Evolutionary conservation across 2,797 vertebrate species (phyloP).

Genomic region (Pterois miles): DNA sequence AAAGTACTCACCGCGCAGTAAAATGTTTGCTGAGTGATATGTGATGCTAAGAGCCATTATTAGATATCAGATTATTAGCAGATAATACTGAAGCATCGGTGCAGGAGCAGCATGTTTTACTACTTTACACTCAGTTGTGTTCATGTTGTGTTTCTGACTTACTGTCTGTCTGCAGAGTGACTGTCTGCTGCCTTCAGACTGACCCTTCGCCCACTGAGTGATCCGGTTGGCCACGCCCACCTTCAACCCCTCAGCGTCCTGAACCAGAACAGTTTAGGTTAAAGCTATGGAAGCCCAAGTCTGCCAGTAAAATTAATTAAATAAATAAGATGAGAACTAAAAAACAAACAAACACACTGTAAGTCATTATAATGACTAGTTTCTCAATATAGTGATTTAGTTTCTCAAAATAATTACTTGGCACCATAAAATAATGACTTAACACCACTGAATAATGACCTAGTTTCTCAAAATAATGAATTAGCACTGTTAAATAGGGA

Average conservation of each 20-base stretch:
- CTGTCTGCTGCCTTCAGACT: conserved; percentile 68
- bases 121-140: background rate
- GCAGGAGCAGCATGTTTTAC: background rate
- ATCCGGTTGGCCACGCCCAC: conserved; percentile 85
- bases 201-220: conserved; percentile 85
- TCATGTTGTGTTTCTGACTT: conserved; percentile 39
- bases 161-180: conserved; percentile 69
- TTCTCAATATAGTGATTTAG: no score
- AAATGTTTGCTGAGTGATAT: no score
- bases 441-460: no score
- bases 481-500: no score
- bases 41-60: no score
- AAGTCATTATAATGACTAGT: no score
- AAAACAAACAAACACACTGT: background rate
- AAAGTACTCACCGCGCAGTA: background rate
- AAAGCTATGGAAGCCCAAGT: background rate
- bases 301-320: background rate
- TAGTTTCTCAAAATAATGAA: no score
- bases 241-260: conserved; percentile 85
- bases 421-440: no score
- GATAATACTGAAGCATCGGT: no score
- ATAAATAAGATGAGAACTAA: background rate
- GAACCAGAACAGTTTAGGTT: background rate
- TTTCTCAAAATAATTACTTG: no score
- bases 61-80: no score